These are phyloP conservation scores for Mareca penelope DNA, from an alignment of 2,797 vertebrate genomes.

Conservation along the genomic window DNA sequence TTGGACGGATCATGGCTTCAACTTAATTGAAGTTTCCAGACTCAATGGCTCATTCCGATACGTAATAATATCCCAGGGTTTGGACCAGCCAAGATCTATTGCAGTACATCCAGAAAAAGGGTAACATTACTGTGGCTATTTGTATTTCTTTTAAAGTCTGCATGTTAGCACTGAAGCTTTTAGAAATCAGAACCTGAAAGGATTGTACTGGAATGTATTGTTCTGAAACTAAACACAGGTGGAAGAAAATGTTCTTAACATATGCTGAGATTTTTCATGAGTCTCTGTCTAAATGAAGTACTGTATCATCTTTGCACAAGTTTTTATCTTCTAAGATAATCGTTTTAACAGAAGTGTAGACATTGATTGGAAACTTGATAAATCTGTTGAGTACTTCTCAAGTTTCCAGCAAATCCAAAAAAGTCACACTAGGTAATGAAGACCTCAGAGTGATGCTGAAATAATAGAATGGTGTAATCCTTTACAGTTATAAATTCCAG, in stretches of 20 bases:
- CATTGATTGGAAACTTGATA: accelerated
- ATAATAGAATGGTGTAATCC: not conserved
- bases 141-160: not conserved
- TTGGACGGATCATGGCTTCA: slow-evolving; percentile 98
- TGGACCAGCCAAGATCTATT: slow-evolving; percentile 95
- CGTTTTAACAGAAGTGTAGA: accelerated
- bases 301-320: not conserved
- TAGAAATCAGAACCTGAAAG: not conserved
- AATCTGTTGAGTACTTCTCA: not conserved
- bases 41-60: slow-evolving; percentile 94
- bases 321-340: not conserved
- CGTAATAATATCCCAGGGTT: slow-evolving; percentile 92
- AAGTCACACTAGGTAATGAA: not conserved
- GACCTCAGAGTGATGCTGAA: not conserved
- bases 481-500: not conserved
- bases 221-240: not conserved
- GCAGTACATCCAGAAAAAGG: slow-evolving; percentile 95
- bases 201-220: not conserved
- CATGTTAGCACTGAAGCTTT: not conserved
- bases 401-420: not conserved
- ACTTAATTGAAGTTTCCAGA: slow-evolving; percentile 94
- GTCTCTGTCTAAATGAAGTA: accelerated
- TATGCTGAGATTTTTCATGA: not conserved
- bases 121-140: slow-evolving; percentile 76
- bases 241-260: not conserved